Percentiles rank a stretch among this genome's conserved stretches.
phyloP scores from a whole-genome alignment of 2,113 vertebrate species.

The Monopterus albus region DNA sequence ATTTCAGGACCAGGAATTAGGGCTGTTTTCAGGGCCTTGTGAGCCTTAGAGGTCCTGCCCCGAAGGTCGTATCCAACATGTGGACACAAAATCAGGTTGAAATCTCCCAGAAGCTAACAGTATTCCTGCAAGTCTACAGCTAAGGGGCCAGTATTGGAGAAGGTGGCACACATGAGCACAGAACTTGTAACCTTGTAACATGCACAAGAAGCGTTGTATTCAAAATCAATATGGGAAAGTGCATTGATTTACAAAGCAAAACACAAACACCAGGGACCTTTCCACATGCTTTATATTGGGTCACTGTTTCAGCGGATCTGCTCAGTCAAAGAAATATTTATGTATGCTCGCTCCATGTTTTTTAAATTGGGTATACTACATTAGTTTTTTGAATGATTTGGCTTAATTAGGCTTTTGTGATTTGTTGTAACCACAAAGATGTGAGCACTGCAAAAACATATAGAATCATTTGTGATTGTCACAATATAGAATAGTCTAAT shows the following conservation, averaged over 20 bases:
- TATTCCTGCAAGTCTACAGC: neutral
- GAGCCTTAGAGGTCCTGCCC: constrained; percentile 12
- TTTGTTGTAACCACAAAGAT: neutral
- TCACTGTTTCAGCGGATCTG: constrained; percentile 12
- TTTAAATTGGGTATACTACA: too few relatives aligned
- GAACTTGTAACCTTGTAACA: constrained; percentile 45
- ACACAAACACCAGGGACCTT: constrained; percentile 57
- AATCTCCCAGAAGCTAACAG: constrained; percentile 37
- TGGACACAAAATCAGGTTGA: constrained; percentile 42
- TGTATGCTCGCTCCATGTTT: too few relatives aligned
- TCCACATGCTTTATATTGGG: constrained; percentile 26
- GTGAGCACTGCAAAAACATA: neutral
- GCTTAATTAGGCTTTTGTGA: constrained; percentile 8
- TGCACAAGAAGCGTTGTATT: constrained; percentile 48
- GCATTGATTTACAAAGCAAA: constrained; percentile 70
- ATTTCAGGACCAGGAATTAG: constrained; percentile 70
- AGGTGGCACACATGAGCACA: constrained; percentile 61
- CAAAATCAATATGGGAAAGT: constrained; percentile 68
- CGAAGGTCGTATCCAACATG: constrained; percentile 18
- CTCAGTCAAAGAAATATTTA: neutral
- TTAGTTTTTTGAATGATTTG: neutral
- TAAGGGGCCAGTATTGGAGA: constrained; percentile 46
- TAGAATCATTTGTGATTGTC: neutral
- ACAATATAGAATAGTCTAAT: too few relatives aligned
- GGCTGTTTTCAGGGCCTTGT: constrained; percentile 16